Base-by-base conservation (phyloP, 2,888 invertebrate genomes). In the Dasypogon diadema region DNA sequence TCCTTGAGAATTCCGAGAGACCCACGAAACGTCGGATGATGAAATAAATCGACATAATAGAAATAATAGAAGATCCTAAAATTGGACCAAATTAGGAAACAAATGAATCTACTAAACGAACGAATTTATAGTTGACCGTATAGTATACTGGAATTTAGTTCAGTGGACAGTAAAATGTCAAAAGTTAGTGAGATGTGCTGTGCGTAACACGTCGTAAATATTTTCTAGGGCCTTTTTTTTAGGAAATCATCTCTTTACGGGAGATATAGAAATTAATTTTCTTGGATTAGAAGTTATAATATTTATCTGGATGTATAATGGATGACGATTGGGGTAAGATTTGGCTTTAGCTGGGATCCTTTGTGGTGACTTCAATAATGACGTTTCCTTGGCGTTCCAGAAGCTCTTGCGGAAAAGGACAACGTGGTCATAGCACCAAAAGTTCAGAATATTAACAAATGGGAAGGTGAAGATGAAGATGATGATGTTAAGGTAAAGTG, bases 381-480 rank as follows among this genome's bases (percentile, higher is more conserved):
- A 54, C 37, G 56, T 77, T 65, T 46, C 34, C 58, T 37, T 60
- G 37, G 6, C 56, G 75, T 79, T 78, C 24, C 74, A 86, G 86
- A 86, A 82, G 81, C 83, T 79, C 82, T 82, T 79, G 86, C 85
- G 34, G 84, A 85, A 58, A 81, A 82, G 58, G 93, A 93, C 87
- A 90, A 90, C 83, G 91, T 92, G 82, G 90, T 91, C 85, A 91
- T 92, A 85, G 91, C 92, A 82, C 89, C 90, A 78, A 90, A 90
- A 87, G 87, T 89, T 80, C 88, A 90, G 82, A 84, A 83, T 79
- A 81, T 88, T 77, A 93, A 92, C 87, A 94, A 91, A 89, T 95
- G 95, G 95, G 94, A 93, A 85, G 95, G 94, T 82, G 95, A 95
- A 84, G 95, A 95, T 85, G 94, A 93, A 83, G 95, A 95, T 76